Conservation (phyloP, 2,888 invertebrate species). For the Tetrapedia diversipes region DNA sequence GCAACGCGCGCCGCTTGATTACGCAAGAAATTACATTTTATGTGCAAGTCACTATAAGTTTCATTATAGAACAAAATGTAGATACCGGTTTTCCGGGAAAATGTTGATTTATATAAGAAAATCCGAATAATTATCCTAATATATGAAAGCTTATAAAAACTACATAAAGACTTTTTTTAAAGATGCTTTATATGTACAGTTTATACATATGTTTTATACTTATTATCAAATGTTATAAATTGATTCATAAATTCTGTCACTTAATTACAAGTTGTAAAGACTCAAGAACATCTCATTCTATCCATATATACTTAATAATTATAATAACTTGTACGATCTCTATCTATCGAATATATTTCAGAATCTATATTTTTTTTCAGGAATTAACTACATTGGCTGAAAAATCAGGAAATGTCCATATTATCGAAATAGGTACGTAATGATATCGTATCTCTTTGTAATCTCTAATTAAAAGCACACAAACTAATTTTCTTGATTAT, state of each 20-base stretch:
- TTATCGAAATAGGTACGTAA: constrained; percentile 88
- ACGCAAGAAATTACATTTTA: constrained; percentile 28
- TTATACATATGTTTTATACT: not conserved
- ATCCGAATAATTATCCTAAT: not conserved
- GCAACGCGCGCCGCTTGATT: constrained; percentile 11
- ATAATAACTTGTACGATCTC: not conserved
- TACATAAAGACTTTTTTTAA: not conserved
- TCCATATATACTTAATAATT: constrained; percentile 4
- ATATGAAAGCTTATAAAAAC: not conserved
- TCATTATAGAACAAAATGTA: constrained; percentile 21
- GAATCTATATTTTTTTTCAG: constrained; percentile 84
- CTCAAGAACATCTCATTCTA: not conserved
- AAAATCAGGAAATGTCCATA: constrained; percentile 86
- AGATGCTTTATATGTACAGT: not conserved
- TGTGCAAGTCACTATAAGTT: constrained; percentile 45
- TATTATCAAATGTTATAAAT: not conserved
- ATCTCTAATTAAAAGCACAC: no score
- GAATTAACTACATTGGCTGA: constrained; percentile 87
- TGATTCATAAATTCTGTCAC: constrained; percentile 17
- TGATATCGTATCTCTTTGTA: not conserved
- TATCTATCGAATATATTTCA: not conserved
- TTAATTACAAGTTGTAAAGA: not conserved
- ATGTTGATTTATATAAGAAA: not conserved
- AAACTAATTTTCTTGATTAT: not conserved
- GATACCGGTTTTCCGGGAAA: constrained; percentile 1